These are phyloP conservation scores for Antidorcas marsupialis DNA, from an alignment of 2,113 vertebrate genomes.

Conservation along the genomic window DNA sequence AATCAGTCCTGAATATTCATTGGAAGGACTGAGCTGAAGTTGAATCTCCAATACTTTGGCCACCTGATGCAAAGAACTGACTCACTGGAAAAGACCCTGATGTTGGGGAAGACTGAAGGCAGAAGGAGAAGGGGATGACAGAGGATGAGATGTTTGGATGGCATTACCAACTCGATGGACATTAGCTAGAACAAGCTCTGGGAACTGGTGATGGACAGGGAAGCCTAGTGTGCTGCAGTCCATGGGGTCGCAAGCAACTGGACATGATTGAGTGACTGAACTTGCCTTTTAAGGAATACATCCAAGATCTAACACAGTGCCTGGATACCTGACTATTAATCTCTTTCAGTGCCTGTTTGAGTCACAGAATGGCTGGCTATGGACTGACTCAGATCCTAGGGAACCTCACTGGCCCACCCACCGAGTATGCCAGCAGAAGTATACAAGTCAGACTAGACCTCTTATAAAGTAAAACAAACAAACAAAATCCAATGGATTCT, in stretches of 20 bases:
- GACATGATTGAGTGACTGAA: background rate
- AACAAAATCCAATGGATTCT: background rate
- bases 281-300: background rate
- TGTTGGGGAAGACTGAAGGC: background rate
- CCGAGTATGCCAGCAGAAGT: background rate
- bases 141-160: background rate
- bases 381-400: background rate
- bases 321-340: background rate
- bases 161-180: background rate
- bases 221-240: background rate
- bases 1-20: background rate
- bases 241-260: background rate
- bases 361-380: background rate
- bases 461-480: background rate
- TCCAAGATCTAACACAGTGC: background rate
- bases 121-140: background rate
- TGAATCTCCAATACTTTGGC: background rate
- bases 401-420: no score
- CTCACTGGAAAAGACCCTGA: background rate
- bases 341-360: background rate
- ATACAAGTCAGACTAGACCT: background rate
- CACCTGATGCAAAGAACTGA: background rate
- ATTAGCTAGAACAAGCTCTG: background rate
- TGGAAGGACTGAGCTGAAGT: background rate
- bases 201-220: background rate